A percentile compares a stretch with the other conserved stretches of the same genome.
These are phyloP conservation scores for Cheiracanthium punctorium DNA, from an alignment of 2,888 invertebrate species.

Conservation along the genomic window DNA sequence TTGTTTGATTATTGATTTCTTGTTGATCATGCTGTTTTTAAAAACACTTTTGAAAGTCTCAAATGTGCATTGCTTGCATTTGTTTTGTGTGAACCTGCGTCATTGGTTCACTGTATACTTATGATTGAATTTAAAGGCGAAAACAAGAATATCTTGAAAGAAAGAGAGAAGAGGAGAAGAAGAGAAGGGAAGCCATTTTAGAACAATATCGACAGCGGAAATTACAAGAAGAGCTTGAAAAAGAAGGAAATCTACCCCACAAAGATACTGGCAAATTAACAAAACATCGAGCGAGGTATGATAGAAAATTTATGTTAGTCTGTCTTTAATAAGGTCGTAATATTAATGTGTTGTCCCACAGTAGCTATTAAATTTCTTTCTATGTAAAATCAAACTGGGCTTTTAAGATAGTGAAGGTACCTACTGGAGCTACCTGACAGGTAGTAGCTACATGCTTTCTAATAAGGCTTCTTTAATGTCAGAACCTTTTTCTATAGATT, in stretches of 20 bases:
- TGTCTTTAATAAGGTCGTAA: not conserved
- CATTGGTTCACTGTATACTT: not conserved
- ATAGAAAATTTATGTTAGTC: not conserved
- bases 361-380: not conserved
- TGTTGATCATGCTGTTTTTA: too few relatives aligned
- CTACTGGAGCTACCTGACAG: too few relatives aligned
- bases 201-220: slow-evolving; percentile 96
- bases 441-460: too few relatives aligned
- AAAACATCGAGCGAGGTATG: slow-evolving; percentile 52
- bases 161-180: slow-evolving; percentile 87
- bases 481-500: too few relatives aligned
- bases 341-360: not conserved
- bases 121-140: slow-evolving; percentile 76
- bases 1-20: too few relatives aligned
- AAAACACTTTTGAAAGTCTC: too few relatives aligned
- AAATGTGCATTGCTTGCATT: too few relatives aligned
- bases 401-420: too few relatives aligned
- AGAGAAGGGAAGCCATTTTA: slow-evolving; percentile 89
- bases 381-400: not conserved
- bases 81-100: not conserved
- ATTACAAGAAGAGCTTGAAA: slow-evolving; percentile 89
- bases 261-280: slow-evolving; percentile 37
- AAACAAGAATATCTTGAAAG: slow-evolving; percentile 84
- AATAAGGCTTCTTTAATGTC: too few relatives aligned
- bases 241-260: slow-evolving; percentile 73